These are phyloP conservation scores for Sesia bembeciformis DNA, from an alignment of 2,888 invertebrate species.

Conservation along the genomic window DNA sequence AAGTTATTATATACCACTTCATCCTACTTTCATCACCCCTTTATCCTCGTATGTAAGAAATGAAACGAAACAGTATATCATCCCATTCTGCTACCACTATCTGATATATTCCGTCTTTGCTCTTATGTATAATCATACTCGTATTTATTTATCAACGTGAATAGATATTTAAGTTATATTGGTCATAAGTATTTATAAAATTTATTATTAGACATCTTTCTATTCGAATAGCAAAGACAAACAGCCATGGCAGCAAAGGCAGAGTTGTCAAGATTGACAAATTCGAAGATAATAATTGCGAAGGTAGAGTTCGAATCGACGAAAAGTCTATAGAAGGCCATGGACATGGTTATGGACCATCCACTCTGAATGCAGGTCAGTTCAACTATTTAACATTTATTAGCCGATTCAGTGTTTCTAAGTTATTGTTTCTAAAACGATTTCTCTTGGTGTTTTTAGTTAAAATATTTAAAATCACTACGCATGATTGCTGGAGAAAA, in stretches of 20 bases:
- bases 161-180: no score
- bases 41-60: no score
- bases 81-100: no score
- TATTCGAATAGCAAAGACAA: slow-evolving; percentile 46
- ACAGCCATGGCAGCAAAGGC: slow-evolving; percentile 79
- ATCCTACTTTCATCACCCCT: no score
- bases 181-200: no score
- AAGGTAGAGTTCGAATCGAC: slow-evolving; percentile 78
- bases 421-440: no score
- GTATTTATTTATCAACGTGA: no score
- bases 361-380: slow-evolving; percentile 58
- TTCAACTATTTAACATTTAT: slow-evolving; percentile 7
- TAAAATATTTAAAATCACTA: slow-evolving; percentile 88
- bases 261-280: slow-evolving; percentile 74
- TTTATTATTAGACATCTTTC: no score
- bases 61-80: no score
- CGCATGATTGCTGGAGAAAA: slow-evolving; percentile 90
- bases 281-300: slow-evolving; percentile 78
- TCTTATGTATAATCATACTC: no score
- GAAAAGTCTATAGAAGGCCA: slow-evolving; percentile 75
- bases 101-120: no score
- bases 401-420: background rate
- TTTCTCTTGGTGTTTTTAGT: slow-evolving; percentile 45
- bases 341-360: slow-evolving; percentile 73
- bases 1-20: no score